phyloP scores from a whole-genome alignment of 2,888 invertebrate species.

The Tillus elongatus region DNA sequence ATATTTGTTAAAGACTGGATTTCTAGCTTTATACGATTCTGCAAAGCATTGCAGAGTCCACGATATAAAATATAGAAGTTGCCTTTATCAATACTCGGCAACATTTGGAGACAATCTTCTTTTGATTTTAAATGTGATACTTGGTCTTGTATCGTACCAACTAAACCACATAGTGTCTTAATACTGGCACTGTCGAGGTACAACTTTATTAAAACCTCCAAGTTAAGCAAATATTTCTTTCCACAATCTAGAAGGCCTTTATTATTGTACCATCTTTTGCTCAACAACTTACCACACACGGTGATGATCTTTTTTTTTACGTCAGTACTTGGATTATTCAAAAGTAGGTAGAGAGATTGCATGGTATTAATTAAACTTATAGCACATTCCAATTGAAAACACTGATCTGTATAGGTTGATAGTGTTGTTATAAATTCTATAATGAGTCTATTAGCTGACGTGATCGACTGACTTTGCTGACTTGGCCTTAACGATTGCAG shows the following conservation, averaged over 20 bases:
- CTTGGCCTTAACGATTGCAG: slow-evolving; percentile 23
- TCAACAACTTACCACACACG: slow-evolving; percentile 49
- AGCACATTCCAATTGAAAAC: slow-evolving; percentile 49
- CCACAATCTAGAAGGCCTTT: slow-evolving; percentile 58
- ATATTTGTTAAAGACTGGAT: slow-evolving; percentile 47
- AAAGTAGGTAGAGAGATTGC: slow-evolving; percentile 43
- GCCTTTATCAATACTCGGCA: slow-evolving; percentile 56
- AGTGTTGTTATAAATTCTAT: slow-evolving; percentile 40
- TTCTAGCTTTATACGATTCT: slow-evolving; percentile 47
- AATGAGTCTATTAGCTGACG: slow-evolving; percentile 33
- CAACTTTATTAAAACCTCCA: slow-evolving; percentile 56
- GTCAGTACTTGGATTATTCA: slow-evolving; percentile 37
- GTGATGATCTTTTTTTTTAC: slow-evolving; percentile 44
- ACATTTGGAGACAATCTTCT: slow-evolving; percentile 49
- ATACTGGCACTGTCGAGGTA: slow-evolving; percentile 53
- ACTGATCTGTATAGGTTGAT: slow-evolving; percentile 44
- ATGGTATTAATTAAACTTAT: slow-evolving; percentile 47
- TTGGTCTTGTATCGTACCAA: slow-evolving; percentile 48
- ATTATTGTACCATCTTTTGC: slow-evolving; percentile 58
- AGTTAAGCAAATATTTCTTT: slow-evolving; percentile 34
- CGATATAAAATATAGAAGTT: slow-evolving; percentile 62
- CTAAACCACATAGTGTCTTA: slow-evolving; percentile 48
- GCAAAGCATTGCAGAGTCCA: slow-evolving; percentile 54
- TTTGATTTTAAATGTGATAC: slow-evolving; percentile 47
- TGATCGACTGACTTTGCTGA: slow-evolving; percentile 23